These are phyloP conservation scores for Sus scrofa DNA, from an alignment of 2,113 vertebrate genomes.

Conservation along the genomic window T2T-Sscrofa CM000824.6:141026501-141027000, in stretches of 20 bases:
- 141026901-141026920: conserved; percentile 78
- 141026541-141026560: conserved; percentile 39
- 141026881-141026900: conserved; percentile 73
- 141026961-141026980: conserved; percentile 77
- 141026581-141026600: conserved; percentile 24
- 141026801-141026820: background rate
- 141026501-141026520: background rate
- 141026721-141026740: background rate
- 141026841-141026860: conserved; percentile 65
- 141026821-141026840: conserved; percentile 70
- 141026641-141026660: background rate
- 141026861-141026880: conserved; percentile 72
- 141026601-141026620: conserved; percentile 1
- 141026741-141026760: conserved; percentile 4
- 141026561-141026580: background rate
- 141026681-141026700: conserved; percentile 38
- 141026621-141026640: background rate
- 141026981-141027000: conserved; percentile 77
- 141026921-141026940: conserved; percentile 76
- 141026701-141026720: conserved; percentile 2
- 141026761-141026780: background rate
- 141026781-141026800: background rate
- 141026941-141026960: conserved; percentile 73
- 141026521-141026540: conserved; percentile 25
- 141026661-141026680: background rate